Base-by-base conservation (phyloP, 2,113 vertebrate species). In the Rhea americana region DNA sequence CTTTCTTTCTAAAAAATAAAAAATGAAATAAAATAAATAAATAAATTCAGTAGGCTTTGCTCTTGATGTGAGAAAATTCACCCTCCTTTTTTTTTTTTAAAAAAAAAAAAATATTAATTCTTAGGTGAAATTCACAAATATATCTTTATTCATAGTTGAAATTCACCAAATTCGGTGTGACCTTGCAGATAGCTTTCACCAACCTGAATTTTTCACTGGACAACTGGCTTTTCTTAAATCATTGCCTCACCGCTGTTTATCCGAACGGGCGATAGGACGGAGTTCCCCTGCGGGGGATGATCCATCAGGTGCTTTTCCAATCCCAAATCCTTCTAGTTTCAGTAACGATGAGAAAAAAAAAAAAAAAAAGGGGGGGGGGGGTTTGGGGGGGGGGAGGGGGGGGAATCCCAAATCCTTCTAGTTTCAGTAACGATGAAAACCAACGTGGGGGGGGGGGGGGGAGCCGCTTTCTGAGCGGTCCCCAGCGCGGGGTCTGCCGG, bases 401-500 rank as follows among this genome's bases (percentile, higher is more conserved):
- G 53, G 26, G 26, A n/a, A 13, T 15, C 15, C 13, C 24, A 48
- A n/a, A 56, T 11, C 14, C 0, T 19, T 47, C 11, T 2, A 2
- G 14, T 15, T 68, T 25, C 10, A 77, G 25, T 5, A 20, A 15
- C 0, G 5, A 9, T 22, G 37, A 45, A 16, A 5, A 14, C 19
- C 4, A 1, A 9, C n/a, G n/a, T n/a, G 28, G 53, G 26, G 26
- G 28, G 7, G 35, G 35, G 35, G 35, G 35, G 21, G 45, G 53
- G 28, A 16, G 53, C 53, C 24, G 55, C 55, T 18, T 32, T 21
- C 55, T 2, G 9, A 6, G 1, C 1, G 0, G 55, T 32, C 17
- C 7, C 2, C 48, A 3, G 4, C 5, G 32, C 0, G 15, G 6
- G 0, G 16, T 14, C 5, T 2, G 18, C 13, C 1, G 19, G n/a